phyloP scores from a whole-genome alignment of 1,140 invertebrate species.

The Episyrphus balteatus region DNA sequence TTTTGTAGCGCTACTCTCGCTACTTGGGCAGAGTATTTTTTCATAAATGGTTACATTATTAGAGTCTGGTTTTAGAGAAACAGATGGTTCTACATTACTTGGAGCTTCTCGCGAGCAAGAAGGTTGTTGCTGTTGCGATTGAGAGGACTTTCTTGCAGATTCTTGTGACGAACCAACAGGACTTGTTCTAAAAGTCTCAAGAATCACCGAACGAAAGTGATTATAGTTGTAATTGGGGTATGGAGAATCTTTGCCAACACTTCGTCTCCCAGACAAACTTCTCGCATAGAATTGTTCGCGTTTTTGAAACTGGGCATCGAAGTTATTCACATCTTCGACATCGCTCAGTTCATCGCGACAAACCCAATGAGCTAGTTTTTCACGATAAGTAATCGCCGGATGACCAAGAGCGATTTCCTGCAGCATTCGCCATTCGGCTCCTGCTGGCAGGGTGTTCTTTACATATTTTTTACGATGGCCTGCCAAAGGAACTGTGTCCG shows the following conservation, averaged over 20 bases:
- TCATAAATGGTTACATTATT: neutral
- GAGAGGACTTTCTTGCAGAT: neutral
- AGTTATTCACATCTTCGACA: conserved; percentile 28
- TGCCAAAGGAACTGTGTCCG: conserved; percentile 1
- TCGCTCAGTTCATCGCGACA: conserved; percentile 13
- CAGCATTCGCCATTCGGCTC: conserved; percentile 22
- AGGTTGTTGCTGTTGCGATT: no score
- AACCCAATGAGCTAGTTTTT: conserved; percentile 23
- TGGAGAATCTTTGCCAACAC: neutral
- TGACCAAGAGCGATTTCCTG: conserved; percentile 21
- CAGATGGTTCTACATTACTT: neutral
- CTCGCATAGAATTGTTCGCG: conserved; percentile 8
- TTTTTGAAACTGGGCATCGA: conserved; percentile 18
- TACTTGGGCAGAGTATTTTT: conserved; percentile 1
- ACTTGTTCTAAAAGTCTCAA: neutral
- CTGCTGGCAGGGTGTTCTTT: conserved; percentile 25
- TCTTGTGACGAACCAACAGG: neutral
- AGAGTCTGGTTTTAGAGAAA: neutral
- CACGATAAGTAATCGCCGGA: conserved; percentile 23
- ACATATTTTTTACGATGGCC: conserved; percentile 8
- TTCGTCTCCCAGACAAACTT: neutral
- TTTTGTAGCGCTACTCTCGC: neutral
- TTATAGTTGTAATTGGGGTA: conserved; percentile 4
- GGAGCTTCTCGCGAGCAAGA: conserved; percentile 3
- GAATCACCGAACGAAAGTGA: conserved; percentile 16